Evolutionary conservation across 2,113 vertebrate species (phyloP).

Genomic region (Thalassoma bifasciatum): DNA sequence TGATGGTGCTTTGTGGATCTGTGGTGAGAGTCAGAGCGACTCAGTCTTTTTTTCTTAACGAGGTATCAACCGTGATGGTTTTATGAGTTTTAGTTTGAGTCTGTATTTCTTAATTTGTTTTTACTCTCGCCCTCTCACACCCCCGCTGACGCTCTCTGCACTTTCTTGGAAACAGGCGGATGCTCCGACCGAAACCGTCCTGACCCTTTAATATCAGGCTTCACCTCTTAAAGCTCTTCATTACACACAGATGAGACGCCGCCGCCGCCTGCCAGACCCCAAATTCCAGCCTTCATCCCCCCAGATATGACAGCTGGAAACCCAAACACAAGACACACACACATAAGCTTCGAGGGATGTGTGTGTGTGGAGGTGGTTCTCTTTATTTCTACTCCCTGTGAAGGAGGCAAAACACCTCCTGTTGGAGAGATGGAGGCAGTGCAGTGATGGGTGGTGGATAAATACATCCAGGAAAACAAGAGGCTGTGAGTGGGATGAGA

Average conservation of each 20-base stretch:
- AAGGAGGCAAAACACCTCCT: slow-evolving; percentile 34
- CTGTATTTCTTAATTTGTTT: too few species aligned
- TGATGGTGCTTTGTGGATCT: slow-evolving; percentile 9
- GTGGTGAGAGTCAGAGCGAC: background rate
- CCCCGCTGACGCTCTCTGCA: background rate
- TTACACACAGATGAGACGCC: slow-evolving; percentile 40
- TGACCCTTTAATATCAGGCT: slow-evolving; percentile 49
- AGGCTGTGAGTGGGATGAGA: too few species aligned
- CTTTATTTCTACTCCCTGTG: background rate
- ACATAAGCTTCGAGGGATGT: background rate
- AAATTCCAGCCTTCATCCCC: slow-evolving; percentile 26
- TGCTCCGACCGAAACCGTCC: slow-evolving; percentile 18
- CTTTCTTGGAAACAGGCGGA: slow-evolving; percentile 2
- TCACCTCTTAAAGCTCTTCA: slow-evolving; percentile 48
- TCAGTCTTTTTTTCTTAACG: too few species aligned
- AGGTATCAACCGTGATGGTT: too few species aligned
- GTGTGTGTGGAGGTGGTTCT: too few species aligned
- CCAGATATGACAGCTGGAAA: slow-evolving; percentile 14
- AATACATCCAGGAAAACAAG: background rate
- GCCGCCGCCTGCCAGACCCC: slow-evolving; percentile 20
- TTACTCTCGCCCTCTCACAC: background rate
- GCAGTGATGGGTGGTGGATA: background rate
- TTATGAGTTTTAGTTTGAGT: too few species aligned
- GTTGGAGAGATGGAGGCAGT: slow-evolving; percentile 10
- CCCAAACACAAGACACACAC: slow-evolving; percentile 1